Conservation (phyloP, 2,113 vertebrate species). For the Sialia sialis region DNA sequence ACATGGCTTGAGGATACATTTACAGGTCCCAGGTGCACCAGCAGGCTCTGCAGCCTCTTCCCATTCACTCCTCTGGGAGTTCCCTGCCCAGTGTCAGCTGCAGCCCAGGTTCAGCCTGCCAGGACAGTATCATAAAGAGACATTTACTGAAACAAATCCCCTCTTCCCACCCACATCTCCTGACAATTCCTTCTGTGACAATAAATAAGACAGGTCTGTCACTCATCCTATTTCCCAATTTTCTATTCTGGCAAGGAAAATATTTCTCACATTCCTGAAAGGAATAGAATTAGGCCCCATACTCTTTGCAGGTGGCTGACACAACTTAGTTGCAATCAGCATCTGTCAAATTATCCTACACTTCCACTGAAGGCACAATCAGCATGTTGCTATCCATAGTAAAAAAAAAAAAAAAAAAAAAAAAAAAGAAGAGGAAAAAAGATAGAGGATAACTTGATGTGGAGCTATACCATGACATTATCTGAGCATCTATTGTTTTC, state of each 20-base stretch:
- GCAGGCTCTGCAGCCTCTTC: neutral
- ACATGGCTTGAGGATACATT: accelerated
- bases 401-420: neutral
- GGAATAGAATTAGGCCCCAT: neutral
- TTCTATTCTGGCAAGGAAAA: neutral
- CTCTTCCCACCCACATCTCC: neutral
- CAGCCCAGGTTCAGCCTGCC: too few species aligned
- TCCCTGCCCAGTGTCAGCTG: neutral
- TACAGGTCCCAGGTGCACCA: neutral
- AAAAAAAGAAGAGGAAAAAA: neutral
- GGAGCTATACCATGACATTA: neutral
- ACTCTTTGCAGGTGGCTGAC: neutral
- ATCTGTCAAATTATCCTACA: neutral
- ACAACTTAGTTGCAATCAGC: neutral
- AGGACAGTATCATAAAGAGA: neutral
- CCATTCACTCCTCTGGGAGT: accelerated
- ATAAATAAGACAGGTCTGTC: neutral
- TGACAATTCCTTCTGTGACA: neutral
- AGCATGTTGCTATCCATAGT: neutral
- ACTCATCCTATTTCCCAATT: neutral
- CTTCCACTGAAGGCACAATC: neutral
- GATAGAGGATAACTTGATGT: neutral
- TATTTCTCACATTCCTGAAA: neutral
- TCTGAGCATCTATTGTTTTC: neutral
- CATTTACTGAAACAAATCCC: neutral